Conservation (phyloP, 2,797 vertebrate genomes). For the Falco rusticolus region DNA sequence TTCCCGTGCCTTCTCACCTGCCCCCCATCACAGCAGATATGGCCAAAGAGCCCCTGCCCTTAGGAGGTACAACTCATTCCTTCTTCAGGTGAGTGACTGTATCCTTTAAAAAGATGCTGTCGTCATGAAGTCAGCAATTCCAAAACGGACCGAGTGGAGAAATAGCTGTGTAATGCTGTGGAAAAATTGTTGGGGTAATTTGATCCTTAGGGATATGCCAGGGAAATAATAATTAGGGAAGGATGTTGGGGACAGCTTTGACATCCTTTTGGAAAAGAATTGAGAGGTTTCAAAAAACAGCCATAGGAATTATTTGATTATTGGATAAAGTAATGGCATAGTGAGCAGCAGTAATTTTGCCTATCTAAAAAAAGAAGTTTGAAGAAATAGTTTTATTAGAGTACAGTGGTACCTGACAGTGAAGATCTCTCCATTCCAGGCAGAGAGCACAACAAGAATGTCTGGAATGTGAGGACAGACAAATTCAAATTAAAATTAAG, state of each 20-base stretch:
- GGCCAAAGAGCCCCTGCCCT: background rate
- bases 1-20: background rate
- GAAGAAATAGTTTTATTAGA: background rate
- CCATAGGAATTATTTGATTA: background rate
- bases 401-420: background rate
- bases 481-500: background rate
- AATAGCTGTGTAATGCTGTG: background rate
- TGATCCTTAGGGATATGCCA: background rate
- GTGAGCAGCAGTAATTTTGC: background rate
- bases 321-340: background rate
- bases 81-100: background rate
- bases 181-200: background rate
- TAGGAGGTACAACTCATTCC: background rate
- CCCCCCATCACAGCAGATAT: background rate
- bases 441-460: background rate
- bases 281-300: background rate
- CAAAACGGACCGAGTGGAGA: background rate
- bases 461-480: background rate
- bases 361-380: background rate
- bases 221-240: background rate
- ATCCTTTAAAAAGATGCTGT: background rate
- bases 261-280: background rate
- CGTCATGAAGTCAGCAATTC: background rate
- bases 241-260: background rate
- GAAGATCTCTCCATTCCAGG: background rate